Evolutionary conservation across 2,888 invertebrate species (phyloP), one percentile per base, ranked within the genome.

Genomic region (Diarsia mendica): DNA sequence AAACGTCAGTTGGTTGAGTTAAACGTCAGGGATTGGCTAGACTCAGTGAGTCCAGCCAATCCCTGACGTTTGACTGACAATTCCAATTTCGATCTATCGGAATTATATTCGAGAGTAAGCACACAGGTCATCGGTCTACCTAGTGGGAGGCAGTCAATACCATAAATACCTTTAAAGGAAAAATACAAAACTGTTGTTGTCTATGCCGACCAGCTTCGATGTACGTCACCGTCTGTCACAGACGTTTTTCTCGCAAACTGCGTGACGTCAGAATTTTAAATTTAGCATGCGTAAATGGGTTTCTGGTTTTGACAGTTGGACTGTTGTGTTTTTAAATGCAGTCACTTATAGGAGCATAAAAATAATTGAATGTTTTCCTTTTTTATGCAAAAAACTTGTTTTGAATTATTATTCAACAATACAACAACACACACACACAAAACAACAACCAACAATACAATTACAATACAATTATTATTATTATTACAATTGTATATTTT

Each of bases 171-270:
- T 18, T 20, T 61, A n/a, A 3, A 5, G 39, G 11, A 28, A 15
- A 48, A 64, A 65, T 51, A 60, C 9, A 15, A 8, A 48, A 13
- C 11, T 2, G 5, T 39, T 51, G 15, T 65, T 33, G 15, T 39
- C 44, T 33, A 11, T n/a, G 49, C 18, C 46, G 51, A 5, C 18
- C 39, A 39, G 39, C 6, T n/a, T n/a, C 18, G 39, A 9, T 39
- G 53, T 78, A 69, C 61, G 28, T 69, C 61, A 78, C 13, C 48
- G 28, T 53, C 69, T 53, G 69, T 53, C 51, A 63, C 48, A 44
- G 79, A 78, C 28, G 6, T 68, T 63, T 63, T 61, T 78, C 46
- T 53, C 11, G 10, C 53, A 53, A 63, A n/a, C 28, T 39, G 11
- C 4, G 10, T 61, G 70, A 53, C 61, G 79, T 48, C 28, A 5